Conservation (phyloP, 2,888 invertebrate species). For the Iselma pallidipennis region DNA sequence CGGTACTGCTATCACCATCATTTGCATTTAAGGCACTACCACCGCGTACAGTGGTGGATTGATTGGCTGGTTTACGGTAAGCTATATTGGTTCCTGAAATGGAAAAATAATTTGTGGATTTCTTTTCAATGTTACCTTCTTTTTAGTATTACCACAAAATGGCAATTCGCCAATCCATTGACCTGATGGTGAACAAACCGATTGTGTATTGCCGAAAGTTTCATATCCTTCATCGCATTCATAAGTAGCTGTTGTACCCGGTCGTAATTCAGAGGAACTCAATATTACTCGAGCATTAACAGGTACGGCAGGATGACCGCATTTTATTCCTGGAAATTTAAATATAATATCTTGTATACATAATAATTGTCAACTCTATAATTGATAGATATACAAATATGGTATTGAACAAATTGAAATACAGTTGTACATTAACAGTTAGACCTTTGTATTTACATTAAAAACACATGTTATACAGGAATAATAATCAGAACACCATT, state of each 20-base stretch:
- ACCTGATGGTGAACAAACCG: conserved; percentile 71
- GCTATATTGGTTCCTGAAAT: conserved; percentile 79
- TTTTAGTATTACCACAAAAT: conserved; percentile 72
- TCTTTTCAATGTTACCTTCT: neutral
- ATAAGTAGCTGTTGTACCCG: conserved; percentile 73
- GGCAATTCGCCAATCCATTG: conserved; percentile 82
- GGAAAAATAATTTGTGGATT: neutral
- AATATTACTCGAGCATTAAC: conserved; percentile 76
- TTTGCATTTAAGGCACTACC: conserved; percentile 84
- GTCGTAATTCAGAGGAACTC: conserved; percentile 59
- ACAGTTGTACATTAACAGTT: conserved; percentile 7
- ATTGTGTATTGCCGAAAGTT: conserved; percentile 75
- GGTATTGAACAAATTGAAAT: neutral
- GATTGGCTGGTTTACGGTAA: conserved; percentile 84
- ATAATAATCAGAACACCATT: conserved; percentile 14
- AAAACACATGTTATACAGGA: conserved; percentile 8
- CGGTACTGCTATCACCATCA: conserved; percentile 81
- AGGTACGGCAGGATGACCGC: conserved; percentile 86
- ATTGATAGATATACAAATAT: neutral
- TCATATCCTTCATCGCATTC: conserved; percentile 86
- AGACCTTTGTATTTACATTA: conserved; percentile 8
- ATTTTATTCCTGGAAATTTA: conserved; percentile 56
- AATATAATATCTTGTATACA: conserved; percentile 15
- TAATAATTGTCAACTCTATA: neutral
- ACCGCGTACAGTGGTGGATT: conserved; percentile 85